Conservation (phyloP, 2,113 vertebrate genomes). For the Arothron firmamentum region DNA sequence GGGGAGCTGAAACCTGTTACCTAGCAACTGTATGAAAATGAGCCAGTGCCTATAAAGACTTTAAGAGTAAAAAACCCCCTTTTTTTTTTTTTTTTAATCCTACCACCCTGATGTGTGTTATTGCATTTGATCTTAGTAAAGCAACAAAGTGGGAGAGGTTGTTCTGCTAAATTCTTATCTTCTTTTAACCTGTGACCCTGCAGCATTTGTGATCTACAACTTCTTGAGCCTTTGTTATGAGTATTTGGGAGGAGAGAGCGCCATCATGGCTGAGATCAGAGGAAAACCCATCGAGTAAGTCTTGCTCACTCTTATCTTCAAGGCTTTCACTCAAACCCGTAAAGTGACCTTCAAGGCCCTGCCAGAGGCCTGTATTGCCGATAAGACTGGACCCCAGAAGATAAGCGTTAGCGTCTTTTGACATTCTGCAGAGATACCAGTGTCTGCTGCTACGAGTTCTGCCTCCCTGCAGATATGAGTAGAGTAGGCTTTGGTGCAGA, state of each 20-base stretch:
- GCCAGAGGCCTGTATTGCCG: no score
- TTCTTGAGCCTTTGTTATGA: constrained; percentile 97
- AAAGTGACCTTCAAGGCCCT: no score
- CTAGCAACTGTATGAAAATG: constrained; percentile 74
- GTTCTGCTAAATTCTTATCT: not conserved
- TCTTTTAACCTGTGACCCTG: not conserved
- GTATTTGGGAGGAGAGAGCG: constrained; percentile 94
- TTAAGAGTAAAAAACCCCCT: constrained; percentile 14
- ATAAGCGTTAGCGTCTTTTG: not conserved
- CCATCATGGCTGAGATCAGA: constrained; percentile 94
- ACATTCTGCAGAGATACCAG: no score
- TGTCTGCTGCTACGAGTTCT: no score
- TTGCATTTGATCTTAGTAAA: not conserved
- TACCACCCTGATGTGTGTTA: not conserved
- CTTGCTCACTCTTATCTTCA: not conserved
- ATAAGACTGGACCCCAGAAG: not conserved
- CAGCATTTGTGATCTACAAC: constrained; percentile 97
- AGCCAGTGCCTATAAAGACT: constrained; percentile 45
- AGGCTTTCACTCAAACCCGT: not conserved
- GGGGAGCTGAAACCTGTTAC: constrained; percentile 66
- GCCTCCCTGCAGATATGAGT: no score
- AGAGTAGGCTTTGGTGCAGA: no score
- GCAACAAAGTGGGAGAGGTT: not conserved
- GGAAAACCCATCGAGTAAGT: constrained; percentile 89
- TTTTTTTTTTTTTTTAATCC: not conserved